Conservation (phyloP, 2,797 vertebrate species). For the Coranthus polyacanthus region DNA sequence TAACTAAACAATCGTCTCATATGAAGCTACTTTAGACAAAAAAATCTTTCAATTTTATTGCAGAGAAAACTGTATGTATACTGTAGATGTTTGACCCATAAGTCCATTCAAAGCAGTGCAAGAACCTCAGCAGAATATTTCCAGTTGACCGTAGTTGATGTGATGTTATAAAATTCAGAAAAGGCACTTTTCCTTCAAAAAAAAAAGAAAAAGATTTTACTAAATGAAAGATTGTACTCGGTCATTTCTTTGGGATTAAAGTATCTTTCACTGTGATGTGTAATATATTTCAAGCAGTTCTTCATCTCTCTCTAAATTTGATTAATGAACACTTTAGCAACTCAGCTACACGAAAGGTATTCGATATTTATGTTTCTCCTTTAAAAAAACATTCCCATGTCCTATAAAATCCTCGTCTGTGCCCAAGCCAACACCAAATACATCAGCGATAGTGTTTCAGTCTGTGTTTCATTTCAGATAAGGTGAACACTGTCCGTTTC, state of each 20-base stretch:
- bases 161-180: no score
- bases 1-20: no score
- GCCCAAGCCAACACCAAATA: slow-evolving; percentile 1
- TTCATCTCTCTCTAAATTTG: slow-evolving; percentile 22
- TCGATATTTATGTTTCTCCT: not conserved
- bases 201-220: no score
- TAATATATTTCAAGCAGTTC: slow-evolving; percentile 22
- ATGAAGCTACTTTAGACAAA: no score
- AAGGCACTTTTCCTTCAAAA: no score
- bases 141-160: no score
- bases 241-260: slow-evolving; percentile 11
- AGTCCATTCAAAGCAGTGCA: not conserved
- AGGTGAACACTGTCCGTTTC: slow-evolving; percentile 17
- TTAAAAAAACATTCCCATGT: not conserved
- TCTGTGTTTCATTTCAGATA: slow-evolving; percentile 53
- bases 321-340: slow-evolving; percentile 32
- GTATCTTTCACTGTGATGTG: slow-evolving; percentile 3
- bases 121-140: slow-evolving; percentile 19
- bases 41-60: no score
- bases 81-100: no score
- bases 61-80: slow-evolving; percentile 18
- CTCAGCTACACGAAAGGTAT: slow-evolving; percentile 4
- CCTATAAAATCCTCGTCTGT: slow-evolving; percentile 18
- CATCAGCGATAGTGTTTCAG: slow-evolving; percentile 45
- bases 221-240: not conserved